Conservation (phyloP, 2,888 invertebrate species). For the Argyra leucocephala region DNA sequence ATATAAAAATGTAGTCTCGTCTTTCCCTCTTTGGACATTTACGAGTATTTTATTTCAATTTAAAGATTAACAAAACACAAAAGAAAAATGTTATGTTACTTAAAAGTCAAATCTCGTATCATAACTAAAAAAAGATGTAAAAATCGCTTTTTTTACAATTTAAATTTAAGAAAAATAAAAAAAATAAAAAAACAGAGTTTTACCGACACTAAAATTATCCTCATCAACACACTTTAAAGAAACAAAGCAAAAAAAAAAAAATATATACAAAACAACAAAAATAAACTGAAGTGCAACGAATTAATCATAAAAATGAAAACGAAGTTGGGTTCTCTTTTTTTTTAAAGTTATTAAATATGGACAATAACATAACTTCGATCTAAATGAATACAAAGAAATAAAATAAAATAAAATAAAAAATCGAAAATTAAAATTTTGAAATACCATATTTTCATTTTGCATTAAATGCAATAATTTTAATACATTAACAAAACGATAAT, state of each 20-base stretch:
- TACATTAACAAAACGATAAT: slow-evolving; percentile 6
- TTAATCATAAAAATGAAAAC: not conserved
- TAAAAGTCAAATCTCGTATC: no score
- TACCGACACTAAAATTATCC: not conserved
- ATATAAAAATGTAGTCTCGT: no score
- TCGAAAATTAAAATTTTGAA: not conserved
- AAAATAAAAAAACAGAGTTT: no score
- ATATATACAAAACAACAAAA: not conserved
- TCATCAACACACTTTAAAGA: not conserved
- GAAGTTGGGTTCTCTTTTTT: not conserved
- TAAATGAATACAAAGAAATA: slow-evolving; percentile 1
- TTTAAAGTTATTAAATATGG: not conserved
- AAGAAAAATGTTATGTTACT: no score
- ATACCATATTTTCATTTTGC: not conserved
- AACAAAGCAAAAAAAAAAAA: no score
- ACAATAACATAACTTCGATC: not conserved
- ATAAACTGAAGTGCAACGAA: not conserved
- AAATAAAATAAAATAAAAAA: not conserved
- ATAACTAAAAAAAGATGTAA: no score
- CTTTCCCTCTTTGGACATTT: no score
- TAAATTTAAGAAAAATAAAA: no score
- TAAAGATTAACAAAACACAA: no score
- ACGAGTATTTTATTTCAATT: no score
- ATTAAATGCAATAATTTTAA: slow-evolving; percentile 3
- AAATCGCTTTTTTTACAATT: no score